phyloP scores from a whole-genome alignment of 2,113 vertebrate genomes.

The Psilopogon haemacephalus region DNA sequence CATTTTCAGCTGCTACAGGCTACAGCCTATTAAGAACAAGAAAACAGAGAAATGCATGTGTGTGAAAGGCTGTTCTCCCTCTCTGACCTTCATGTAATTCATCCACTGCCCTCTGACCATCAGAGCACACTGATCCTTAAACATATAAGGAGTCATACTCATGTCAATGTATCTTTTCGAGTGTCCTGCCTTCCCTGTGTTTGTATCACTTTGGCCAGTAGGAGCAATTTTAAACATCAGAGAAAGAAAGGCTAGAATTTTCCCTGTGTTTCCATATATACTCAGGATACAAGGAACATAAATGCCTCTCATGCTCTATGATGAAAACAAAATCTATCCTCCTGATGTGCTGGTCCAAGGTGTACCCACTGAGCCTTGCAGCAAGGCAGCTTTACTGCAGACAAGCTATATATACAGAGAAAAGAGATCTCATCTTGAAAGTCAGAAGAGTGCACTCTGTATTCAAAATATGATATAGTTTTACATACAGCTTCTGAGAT shows the following conservation, averaged over 20 bases:
- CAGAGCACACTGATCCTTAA: not conserved
- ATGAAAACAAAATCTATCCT: not conserved
- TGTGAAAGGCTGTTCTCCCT: not conserved
- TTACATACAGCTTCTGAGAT: not conserved
- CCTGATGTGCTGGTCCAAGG: not conserved
- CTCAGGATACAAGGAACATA: not conserved
- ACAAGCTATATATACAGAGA: not conserved
- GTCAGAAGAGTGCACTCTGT: not conserved
- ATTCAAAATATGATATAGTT: not conserved
- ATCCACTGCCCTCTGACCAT: not conserved
- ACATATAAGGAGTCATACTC: not conserved
- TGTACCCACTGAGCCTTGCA: not conserved
- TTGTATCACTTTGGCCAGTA: not conserved
- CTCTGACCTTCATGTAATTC: not conserved
- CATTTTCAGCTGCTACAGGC: not conserved
- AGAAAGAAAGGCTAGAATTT: not conserved
- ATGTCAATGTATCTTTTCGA: not conserved
- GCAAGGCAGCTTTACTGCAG: not conserved
- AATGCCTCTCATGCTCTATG: not conserved
- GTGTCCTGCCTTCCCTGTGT: not conserved
- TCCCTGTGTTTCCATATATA: accelerated
- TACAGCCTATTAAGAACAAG: not conserved
- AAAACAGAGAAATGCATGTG: not conserved
- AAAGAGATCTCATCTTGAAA: not conserved
- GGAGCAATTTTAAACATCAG: not conserved